Conservation (phyloP, 2,888 invertebrate genomes). For the Tipula lateralis region DNA sequence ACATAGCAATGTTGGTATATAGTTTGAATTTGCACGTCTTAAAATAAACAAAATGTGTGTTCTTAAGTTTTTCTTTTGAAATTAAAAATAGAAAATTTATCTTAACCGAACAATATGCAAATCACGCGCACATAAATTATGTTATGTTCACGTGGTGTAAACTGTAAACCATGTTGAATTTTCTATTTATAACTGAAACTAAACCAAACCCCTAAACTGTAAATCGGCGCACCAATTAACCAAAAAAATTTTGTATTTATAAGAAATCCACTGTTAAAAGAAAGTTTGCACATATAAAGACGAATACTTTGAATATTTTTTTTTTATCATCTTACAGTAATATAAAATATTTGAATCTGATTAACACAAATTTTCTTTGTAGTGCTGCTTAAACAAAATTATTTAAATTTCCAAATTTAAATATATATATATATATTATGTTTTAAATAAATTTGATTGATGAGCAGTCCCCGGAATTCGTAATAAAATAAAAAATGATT, state of each 20-base stretch:
- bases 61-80: neutral
- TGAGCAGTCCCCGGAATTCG: neutral
- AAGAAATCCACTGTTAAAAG: neutral
- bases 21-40: neutral
- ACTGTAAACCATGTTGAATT: neutral
- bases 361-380: neutral
- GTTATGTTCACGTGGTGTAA: neutral
- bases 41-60: neutral
- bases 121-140: neutral
- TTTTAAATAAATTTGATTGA: neutral
- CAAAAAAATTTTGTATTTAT: neutral
- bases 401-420: neutral
- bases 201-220: neutral
- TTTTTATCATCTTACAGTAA: neutral
- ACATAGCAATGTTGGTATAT: too few relatives aligned
- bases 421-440: too few relatives aligned
- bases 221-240: neutral
- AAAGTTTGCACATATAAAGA: neutral
- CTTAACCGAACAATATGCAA: neutral
- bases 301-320: neutral
- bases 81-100: neutral
- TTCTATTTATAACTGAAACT: neutral
- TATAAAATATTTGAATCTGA: neutral
- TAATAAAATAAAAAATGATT: neutral
- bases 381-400: neutral